These are phyloP conservation scores for Leucophenga varia DNA, from an alignment of 1,140 invertebrate genomes.

Conservation along the genomic window DNA sequence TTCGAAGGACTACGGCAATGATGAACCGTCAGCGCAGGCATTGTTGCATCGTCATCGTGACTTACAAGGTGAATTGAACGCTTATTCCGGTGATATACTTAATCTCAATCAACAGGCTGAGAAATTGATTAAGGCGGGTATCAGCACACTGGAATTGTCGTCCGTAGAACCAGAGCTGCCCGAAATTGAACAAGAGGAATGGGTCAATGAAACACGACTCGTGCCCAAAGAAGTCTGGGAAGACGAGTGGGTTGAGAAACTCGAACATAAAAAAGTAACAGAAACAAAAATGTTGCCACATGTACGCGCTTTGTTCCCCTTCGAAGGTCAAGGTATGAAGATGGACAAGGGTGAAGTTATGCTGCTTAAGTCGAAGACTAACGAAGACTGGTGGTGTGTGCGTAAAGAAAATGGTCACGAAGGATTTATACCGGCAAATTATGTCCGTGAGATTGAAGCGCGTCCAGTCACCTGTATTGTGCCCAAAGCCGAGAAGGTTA, in stretches of 20 bases:
- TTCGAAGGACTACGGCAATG: conserved; percentile 85
- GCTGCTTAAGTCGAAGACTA: conserved; percentile 92
- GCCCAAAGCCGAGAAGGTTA: conserved; percentile 79
- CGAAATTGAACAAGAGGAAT: conserved; percentile 72
- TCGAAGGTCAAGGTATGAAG: conserved; percentile 90
- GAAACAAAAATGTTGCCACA: conserved; percentile 88
- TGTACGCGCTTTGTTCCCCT: conserved; percentile 77
- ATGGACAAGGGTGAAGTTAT: conserved; percentile 89
- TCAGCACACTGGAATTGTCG: conserved; percentile 72
- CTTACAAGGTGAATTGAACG: conserved; percentile 87
- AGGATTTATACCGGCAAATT: conserved; percentile 97
- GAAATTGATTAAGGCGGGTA: conserved; percentile 76
- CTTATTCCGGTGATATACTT: conserved; percentile 87
- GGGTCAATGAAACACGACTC: conserved; percentile 74
- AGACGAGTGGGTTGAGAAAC: conserved; percentile 82
- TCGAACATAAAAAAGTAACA: conserved; percentile 80
- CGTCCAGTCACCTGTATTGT: conserved; percentile 78
- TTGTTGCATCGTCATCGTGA: conserved; percentile 83
- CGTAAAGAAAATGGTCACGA: conserved; percentile 87
- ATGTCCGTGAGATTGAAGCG: conserved; percentile 90
- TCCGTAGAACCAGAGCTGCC: conserved; percentile 67
- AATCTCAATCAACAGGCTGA: conserved; percentile 84
- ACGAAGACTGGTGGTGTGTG: conserved; percentile 98
- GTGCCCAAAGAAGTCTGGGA: conserved; percentile 90
- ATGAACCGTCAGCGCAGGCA: conserved; percentile 86